A percentile compares a stretch with the other conserved stretches of the same genome.
Evolutionary conservation across 1,140 invertebrate genomes (phyloP).

Genomic region (Drosophila funebris): DNA sequence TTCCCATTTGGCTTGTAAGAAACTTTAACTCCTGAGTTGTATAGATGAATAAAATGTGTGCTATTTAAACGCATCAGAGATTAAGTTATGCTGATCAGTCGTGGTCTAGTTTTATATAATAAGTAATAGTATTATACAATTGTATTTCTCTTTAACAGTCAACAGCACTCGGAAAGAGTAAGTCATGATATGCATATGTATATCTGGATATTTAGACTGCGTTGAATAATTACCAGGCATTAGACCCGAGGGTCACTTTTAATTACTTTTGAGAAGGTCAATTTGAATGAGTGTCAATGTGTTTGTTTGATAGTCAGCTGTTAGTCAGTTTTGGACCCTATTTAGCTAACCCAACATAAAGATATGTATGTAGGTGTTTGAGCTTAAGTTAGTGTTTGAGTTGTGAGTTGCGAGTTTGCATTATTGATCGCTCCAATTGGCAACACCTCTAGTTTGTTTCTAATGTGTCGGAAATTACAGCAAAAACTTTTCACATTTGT

Average conservation of each 20-base stretch:
- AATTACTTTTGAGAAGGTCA: slow-evolving; percentile 83
- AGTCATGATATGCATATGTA: neutral
- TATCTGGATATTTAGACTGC: slow-evolving; percentile 10
- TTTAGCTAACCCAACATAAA: slow-evolving; percentile 5
- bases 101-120: no score
- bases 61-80: no score
- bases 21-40: no score
- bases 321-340: neutral
- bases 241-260: slow-evolving; percentile 77
- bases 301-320: slow-evolving; percentile 4
- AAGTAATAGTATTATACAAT: no score
- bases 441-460: slow-evolving; percentile 21
- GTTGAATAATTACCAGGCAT: slow-evolving; percentile 78
- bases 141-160: no score
- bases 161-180: no score
- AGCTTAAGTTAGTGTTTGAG: slow-evolving; percentile 1
- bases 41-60: neutral
- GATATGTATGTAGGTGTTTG: neutral
- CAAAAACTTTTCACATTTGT: slow-evolving; percentile 82
- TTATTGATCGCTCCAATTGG: slow-evolving; percentile 60
- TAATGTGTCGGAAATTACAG: slow-evolving; percentile 67
- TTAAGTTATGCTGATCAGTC: no score
- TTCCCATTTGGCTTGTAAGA: neutral
- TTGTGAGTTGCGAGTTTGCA: neutral
- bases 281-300: slow-evolving; percentile 72